Base-by-base conservation (phyloP, 2,113 vertebrate genomes). In the Siniperca chuatsi region DNA sequence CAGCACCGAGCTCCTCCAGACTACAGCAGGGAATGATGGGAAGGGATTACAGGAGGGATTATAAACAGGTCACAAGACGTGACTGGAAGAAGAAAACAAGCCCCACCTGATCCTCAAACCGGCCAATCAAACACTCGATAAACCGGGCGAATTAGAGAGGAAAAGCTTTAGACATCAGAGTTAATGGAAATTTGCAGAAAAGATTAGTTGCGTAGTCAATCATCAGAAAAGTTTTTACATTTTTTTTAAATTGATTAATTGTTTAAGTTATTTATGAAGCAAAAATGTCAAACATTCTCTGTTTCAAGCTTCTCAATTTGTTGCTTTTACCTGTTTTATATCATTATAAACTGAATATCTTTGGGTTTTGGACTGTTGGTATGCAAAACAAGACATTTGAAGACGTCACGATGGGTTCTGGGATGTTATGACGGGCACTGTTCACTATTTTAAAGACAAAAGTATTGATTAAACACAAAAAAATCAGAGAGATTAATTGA, bases 21-120 rank as follows among this genome's bases (percentile, higher is more conserved):
- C 66, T 23, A 33, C 65, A 65, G 40, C 55, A 64, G 46, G 73
- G 69, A 21, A 52, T 62, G 48, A 75, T 23, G 73, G 79, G 69
- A 58, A 42, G 25, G 57, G 67, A 71, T 9, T 21, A 71, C 8
- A 67, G 58, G 13, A 37, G 6, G 82, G 85, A 69, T 60, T 40
- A 67, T 2, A 25, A 46, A 33, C 21, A 65, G 29, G 29, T 29
- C 50, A 37, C 29, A 35, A 62, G 35, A 60, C 50, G 16, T 23
- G n/a, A 44, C 2, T 3, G 37, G 71, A 52, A 29, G 46, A 75
- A 77, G 13, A 64, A 85, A 66, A 86, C 4, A 18, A 44, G 33
- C 48, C 87, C 68, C 88, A 92, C 87, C 89, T 92, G 82, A 80
- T 83, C 20, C 29, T 6, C 58, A 67, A 61, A 48, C 11, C 6